Base-by-base conservation (phyloP, 64 coral and sea anemone species). In the Platygyra sinensis region DNA sequence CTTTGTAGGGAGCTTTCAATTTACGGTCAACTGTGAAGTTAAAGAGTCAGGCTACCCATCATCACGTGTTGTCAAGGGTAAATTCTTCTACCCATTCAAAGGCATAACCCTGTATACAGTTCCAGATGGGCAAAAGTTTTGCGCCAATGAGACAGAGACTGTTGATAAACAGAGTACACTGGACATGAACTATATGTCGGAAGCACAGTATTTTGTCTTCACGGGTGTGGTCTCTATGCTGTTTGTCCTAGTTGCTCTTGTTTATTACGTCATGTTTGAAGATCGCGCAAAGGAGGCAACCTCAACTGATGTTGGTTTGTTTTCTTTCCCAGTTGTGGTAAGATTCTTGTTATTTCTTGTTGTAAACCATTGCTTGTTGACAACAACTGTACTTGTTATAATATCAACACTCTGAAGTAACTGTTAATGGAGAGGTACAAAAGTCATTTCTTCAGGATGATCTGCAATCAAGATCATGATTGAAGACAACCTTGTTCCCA, bases 191-290 rank as follows among this genome's bases (percentile, higher is more conserved):
- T 95, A 96, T 67, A 75, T 86, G 46, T 93, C 90, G 0, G 97
- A 99, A 18, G 90, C 97, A 0, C 63, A 99, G 64, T 99, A 96
- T 76, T 96, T 99, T 80, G 97, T 99, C 16, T 96, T 95, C 39
- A 91, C 92, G 74, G 97, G 97, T 8, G 94, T 96, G 57, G 76
- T 89, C 19, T 95, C 87, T 22, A 93, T 99, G 61, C 72, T 99
- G 16, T 99, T 93, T 75, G 78, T 89, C 2, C 51, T 99, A n/a
- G 91, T 74, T 18, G 80, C 89, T 19, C 72, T 83, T 6, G 38
- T 85, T n/a, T 95, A 99, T 57, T 99, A 99, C 30, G 87, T 90
- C 50, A 57, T 96, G 2, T 91, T 93, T 80, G 97, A 99, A 83
- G 87, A 99, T 69, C 80, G 83, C 22, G 91, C 83, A 0, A 86